Conservation (phyloP, 2,113 vertebrate genomes). For the Corythornis cristatus region DNA sequence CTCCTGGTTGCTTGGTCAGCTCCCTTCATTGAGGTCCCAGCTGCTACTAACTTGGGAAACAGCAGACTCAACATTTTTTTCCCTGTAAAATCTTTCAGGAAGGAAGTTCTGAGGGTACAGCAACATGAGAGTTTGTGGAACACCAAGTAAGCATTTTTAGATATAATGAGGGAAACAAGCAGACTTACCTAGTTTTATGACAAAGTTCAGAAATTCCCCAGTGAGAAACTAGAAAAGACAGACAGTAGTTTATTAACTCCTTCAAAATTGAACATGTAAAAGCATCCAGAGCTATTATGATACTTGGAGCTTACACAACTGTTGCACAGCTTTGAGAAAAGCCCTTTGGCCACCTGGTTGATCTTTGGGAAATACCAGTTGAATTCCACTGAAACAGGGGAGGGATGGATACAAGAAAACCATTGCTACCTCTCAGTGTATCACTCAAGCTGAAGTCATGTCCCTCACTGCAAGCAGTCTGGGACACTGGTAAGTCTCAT, state of each 20-base stretch:
- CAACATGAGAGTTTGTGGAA: neutral
- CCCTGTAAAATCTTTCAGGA: neutral
- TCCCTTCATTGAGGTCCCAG: neutral
- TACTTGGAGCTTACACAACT: neutral
- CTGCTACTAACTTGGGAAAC: neutral
- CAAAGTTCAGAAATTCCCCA: slow-evolving; percentile 78
- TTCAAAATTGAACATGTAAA: neutral
- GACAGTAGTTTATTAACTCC: neutral
- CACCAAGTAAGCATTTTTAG: neutral
- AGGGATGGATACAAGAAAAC: neutral
- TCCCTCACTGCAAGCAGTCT: neutral
- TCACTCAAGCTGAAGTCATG: neutral
- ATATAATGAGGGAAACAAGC: neutral
- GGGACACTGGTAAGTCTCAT: neutral
- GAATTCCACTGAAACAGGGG: neutral
- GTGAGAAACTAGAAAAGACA: slow-evolving; percentile 72
- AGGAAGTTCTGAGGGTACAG: slow-evolving; percentile 5
- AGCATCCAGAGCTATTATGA: neutral
- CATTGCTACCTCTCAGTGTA: neutral
- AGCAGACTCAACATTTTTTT: neutral
- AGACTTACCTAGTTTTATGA: slow-evolving; percentile 77
- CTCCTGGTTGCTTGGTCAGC: neutral
- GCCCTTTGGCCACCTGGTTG: neutral
- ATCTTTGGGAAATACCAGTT: neutral
- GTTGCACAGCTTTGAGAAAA: neutral